Evolutionary conservation across 2,888 invertebrate species (phyloP), one percentile per base, ranked within the genome.

Genomic region (Euzetes globulus): DNA sequence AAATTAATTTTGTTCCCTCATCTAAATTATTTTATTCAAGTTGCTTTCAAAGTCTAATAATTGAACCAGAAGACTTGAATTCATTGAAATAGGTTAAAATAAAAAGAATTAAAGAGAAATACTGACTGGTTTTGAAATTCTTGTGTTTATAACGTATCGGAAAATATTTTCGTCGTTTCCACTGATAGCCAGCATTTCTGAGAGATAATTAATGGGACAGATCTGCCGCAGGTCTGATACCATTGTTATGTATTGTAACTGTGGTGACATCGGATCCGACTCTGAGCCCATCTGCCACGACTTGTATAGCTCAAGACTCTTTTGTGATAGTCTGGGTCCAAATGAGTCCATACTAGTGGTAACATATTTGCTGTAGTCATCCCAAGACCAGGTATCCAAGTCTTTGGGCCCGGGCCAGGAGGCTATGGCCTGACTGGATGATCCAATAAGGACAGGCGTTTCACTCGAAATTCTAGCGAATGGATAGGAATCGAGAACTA

Each of bases 381-480:
- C 72, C 81, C 81, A 81, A 1, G 78, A 77, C 80, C 80, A 80
- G 1, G 75, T 72, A 19, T 75, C 72, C 4, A 81, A 58, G 25
- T 79, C 78, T 37, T 72, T 71, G 6, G 79, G 79, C 7, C 78
- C 71, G 1, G 80, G 80, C 72, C 78, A 77, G 22, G 76, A 79
- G 37, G 81, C 80, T 13, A 79, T 78, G 60, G 80, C 81, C 72
- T 81, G 81, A 6, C 80, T 80, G 37, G 79, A 79, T 22, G 80
- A 80, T 76, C 81, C 80, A 71, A 79, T 79, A 19, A 81, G 68
- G 9, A 80, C 29, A 0, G 80, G 80, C 22, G 80, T 79, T 65
- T 80, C 79, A 7, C 77, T 76, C 0, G 75, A 6, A 25, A 68
- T 45, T 15, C 5, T 41, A 15, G 27, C 17, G 33, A 41, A 68